These are phyloP conservation scores for Parotocinclus haroldoi DNA, from an alignment of 2,797 vertebrate genomes.

Conservation along the genomic window DNA sequence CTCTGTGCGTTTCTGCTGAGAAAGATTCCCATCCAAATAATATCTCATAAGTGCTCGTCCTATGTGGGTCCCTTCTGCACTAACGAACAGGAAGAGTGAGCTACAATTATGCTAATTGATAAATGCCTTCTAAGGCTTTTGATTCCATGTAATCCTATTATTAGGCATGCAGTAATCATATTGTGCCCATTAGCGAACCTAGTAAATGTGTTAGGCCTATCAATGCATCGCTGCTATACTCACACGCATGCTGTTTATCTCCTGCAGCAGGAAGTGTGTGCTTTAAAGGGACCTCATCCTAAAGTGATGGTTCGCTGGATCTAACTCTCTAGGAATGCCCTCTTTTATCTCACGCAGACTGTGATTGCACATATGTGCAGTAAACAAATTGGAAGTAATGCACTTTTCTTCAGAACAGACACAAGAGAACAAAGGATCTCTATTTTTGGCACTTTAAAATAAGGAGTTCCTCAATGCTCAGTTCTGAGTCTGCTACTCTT, in stretches of 20 bases:
- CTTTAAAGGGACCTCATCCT: conserved; percentile 52
- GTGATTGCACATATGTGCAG: conserved; percentile 19
- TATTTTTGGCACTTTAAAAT: too few species aligned
- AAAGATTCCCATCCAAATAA: too few species aligned
- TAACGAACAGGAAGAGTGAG: too few species aligned
- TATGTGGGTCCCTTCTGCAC: too few species aligned
- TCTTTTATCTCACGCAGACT: conserved; percentile 55
- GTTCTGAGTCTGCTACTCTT: too few species aligned
- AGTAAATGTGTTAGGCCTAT: conserved; percentile 59
- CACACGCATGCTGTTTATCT: conserved; percentile 6
- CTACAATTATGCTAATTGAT: too few species aligned
- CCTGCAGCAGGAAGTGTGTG: conserved; percentile 56
- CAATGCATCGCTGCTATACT: conserved; percentile 38
- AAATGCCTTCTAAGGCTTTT: too few species aligned
- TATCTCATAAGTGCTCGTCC: too few species aligned
- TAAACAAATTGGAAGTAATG: conserved; percentile 12
- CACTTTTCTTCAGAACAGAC: neutral
- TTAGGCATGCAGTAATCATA: conserved; percentile 1
- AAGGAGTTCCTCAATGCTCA: too few species aligned
- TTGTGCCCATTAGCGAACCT: neutral
- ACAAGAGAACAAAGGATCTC: neutral
- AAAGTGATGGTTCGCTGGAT: conserved; percentile 73
- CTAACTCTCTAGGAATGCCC: conserved; percentile 51
- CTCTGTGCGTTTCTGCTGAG: neutral
- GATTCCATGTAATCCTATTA: neutral